Percentiles rank a stretch among this genome's conserved stretches.
Conservation (phyloP, 2,113 vertebrate species). For the Agapornis roseicollis region DNA sequence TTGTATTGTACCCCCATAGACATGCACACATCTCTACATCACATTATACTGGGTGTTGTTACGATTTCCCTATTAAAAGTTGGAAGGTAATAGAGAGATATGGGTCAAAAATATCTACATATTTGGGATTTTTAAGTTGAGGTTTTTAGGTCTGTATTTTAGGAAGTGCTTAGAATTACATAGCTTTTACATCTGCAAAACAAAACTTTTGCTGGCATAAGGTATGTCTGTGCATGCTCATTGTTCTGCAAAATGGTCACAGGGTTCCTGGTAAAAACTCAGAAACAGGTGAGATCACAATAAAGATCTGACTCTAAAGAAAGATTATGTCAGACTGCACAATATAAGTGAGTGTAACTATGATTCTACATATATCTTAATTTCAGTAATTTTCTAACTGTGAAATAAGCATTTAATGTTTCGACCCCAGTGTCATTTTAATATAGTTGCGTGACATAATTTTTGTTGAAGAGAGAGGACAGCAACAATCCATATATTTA, state of each 20-base stretch:
- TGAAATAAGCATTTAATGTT: background rate
- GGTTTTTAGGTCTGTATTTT: background rate
- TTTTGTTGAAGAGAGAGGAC: background rate
- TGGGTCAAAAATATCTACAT: background rate
- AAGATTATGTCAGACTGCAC: background rate
- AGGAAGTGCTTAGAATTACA: background rate
- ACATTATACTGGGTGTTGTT: background rate
- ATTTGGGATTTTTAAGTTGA: background rate
- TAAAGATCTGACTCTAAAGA: background rate
- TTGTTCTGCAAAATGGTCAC: background rate
- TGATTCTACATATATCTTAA: background rate
- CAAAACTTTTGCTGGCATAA: background rate
- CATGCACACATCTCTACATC: too few relatives aligned
- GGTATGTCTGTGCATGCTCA: background rate
- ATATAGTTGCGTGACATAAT: background rate
- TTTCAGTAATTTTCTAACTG: background rate
- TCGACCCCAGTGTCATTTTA: background rate
- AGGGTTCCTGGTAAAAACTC: background rate
- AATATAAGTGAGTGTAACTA: background rate
- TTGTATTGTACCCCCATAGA: too few relatives aligned
- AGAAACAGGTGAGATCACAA: background rate
- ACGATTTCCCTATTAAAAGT: background rate
- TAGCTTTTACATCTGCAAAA: background rate
- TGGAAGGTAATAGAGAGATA: background rate
- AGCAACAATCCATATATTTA: background rate